phyloP scores from a whole-genome alignment of 2,888 invertebrate species.

The Tipula lateralis region DNA sequence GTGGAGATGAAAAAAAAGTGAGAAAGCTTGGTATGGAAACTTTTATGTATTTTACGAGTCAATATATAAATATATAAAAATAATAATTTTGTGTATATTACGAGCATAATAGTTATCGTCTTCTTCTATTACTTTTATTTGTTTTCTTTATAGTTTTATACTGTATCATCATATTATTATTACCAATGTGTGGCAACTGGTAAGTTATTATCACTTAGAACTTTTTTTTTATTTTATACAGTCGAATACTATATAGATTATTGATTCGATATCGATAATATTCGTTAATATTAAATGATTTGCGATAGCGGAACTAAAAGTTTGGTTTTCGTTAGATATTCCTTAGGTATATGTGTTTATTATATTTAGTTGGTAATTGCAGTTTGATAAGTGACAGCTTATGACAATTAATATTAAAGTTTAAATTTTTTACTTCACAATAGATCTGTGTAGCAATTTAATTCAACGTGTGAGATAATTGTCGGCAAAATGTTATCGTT shows the following conservation, averaged over 20 bases:
- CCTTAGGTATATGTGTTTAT: no score
- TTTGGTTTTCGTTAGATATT: no score
- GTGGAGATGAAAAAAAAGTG: not conserved
- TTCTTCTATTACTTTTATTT: constrained; percentile 1
- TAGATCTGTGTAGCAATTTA: no score
- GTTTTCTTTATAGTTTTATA: not conserved
- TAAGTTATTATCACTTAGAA: not conserved
- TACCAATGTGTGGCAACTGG: not conserved
- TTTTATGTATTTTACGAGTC: not conserved
- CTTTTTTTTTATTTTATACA: not conserved
- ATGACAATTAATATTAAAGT: no score
- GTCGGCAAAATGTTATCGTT: no score
- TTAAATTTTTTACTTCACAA: no score
- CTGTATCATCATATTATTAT: not conserved
- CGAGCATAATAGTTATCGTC: not conserved
- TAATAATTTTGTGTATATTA: constrained; percentile 24
- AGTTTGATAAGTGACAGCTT: no score
- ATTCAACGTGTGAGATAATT: no score
- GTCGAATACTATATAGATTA: no score
- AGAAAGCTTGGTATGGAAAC: not conserved
- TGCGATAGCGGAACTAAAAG: no score
- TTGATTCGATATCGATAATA: not conserved
- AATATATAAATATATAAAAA: constrained; percentile 15
- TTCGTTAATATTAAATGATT: not conserved
- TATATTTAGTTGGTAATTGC: no score